Base-by-base conservation (phyloP, 23 tunicate species). In the Styela clava region DNA sequence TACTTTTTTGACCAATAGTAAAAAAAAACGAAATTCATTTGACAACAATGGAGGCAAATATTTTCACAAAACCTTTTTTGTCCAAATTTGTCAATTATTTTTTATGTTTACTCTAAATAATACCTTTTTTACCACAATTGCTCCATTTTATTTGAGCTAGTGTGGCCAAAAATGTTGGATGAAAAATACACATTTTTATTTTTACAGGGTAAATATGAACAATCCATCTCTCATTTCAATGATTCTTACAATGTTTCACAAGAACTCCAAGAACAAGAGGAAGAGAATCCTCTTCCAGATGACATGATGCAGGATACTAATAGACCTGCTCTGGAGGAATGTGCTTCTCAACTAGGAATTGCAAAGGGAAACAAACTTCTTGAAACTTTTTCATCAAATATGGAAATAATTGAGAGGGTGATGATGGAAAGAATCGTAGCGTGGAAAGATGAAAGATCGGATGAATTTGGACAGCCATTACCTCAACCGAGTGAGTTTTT, bases 161-260 rank as follows among this genome's bases (percentile, higher is more conserved):
- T n/a, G n/a, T n/a, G n/a, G n/a, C n/a, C n/a, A n/a, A n/a, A n/a
- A n/a, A n/a, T n/a, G n/a, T n/a, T n/a, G n/a, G n/a, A n/a, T n/a
- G n/a, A n/a, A n/a, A n/a, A n/a, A n/a, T n/a, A n/a, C n/a, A n/a
- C n/a, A n/a, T n/a, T n/a, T n/a, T n/a, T n/a, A n/a, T n/a, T n/a
- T n/a, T n/a, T 37, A 19, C 77, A 91, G 97, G 97, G 97, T 16
- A 64, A 86, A 24, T 91, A 91, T 80, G 87, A 78, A 20, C 27
- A 70, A 30, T 78, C 97, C n/a, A 83, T 86, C 3, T 29, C 62
- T 32, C 85, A 82, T 31, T 86, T 83, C 33, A 27, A 62, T 16
- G 78, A 85, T 34, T 88, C 97, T 0, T 91, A 91, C 84, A 34
- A 77, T 33, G 85, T 78, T 1, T 68, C 86, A 33, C 74, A 83